These are phyloP conservation scores for Dreissena polymorpha DNA, from an alignment of 1,140 invertebrate species.

Conservation along the genomic window DNA sequence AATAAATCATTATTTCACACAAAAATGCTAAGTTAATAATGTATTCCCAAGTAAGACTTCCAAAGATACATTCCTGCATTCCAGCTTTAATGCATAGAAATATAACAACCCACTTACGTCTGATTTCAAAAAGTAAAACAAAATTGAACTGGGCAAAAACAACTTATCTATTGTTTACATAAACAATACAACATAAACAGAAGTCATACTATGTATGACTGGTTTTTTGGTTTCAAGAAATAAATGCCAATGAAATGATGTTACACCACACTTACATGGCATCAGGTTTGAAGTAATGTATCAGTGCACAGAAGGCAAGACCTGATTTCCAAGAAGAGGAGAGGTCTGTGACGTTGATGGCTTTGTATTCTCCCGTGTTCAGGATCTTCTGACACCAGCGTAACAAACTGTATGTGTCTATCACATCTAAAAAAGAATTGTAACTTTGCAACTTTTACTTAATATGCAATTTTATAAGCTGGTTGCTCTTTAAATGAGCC, in stretches of 20 bases:
- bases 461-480: too few relatives aligned
- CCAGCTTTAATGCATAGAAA: too few relatives aligned
- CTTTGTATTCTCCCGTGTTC: constrained; percentile 80
- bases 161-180: background rate
- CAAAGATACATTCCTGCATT: too few relatives aligned
- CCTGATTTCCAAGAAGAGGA: constrained; percentile 88
- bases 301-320: constrained; percentile 89
- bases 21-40: too few relatives aligned
- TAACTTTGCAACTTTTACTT: background rate
- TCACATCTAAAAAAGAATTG: constrained; percentile 56
- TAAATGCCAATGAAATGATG: background rate
- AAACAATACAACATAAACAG: background rate
- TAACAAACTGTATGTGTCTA: constrained; percentile 84
- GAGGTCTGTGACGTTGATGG: constrained; percentile 86
- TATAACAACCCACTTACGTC: too few relatives aligned
- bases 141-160: too few relatives aligned
- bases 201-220: background rate
- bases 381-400: constrained; percentile 90
- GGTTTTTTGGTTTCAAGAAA: background rate
- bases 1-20: too few relatives aligned
- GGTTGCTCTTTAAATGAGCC: too few relatives aligned
- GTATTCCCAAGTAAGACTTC: too few relatives aligned
- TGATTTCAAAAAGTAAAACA: too few relatives aligned
- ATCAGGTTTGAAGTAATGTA: constrained; percentile 93
- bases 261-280: constrained; percentile 82